Percentiles rank a stretch among this genome's conserved stretches.
phyloP scores from a whole-genome alignment of 2,888 invertebrate species.

The Drosophila colorata region DNA sequence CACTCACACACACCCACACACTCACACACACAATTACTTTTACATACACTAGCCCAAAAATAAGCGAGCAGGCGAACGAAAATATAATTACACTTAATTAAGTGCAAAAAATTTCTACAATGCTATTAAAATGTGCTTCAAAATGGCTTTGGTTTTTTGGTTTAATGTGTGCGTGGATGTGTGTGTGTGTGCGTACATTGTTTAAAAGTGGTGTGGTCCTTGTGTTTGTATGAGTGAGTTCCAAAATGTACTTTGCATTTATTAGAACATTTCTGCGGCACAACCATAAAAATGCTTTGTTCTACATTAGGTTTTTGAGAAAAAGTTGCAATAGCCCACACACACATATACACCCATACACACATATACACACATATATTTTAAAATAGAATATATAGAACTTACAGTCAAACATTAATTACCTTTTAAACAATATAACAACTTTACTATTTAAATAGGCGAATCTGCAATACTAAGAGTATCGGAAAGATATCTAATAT shows the following conservation, averaged over 20 bases:
- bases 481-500: background rate
- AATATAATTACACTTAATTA: constrained; percentile 80
- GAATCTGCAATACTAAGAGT: background rate
- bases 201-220: constrained; percentile 37
- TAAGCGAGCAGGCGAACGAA: constrained; percentile 67
- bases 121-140: constrained; percentile 79
- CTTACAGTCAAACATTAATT: constrained; percentile 26
- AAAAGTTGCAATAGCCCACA: constrained; percentile 25
- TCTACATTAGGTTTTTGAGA: constrained; percentile 56
- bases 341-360: background rate
- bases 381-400: constrained; percentile 10
- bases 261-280: constrained; percentile 73
- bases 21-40: background rate
- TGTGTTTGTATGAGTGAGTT: constrained; percentile 43
- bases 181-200: constrained; percentile 18
- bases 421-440: constrained; percentile 10
- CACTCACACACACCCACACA: constrained; percentile 3
- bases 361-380: background rate
- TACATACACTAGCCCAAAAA: constrained; percentile 31
- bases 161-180: constrained; percentile 11
- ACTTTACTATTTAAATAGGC: background rate
- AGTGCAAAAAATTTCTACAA: constrained; percentile 79
- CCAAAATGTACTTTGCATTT: constrained; percentile 76
- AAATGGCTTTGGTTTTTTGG: constrained; percentile 67
- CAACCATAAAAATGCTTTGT: constrained; percentile 75